Conservation (phyloP, 64 coral and sea anemone genomes). For the Porites lutea region DNA sequence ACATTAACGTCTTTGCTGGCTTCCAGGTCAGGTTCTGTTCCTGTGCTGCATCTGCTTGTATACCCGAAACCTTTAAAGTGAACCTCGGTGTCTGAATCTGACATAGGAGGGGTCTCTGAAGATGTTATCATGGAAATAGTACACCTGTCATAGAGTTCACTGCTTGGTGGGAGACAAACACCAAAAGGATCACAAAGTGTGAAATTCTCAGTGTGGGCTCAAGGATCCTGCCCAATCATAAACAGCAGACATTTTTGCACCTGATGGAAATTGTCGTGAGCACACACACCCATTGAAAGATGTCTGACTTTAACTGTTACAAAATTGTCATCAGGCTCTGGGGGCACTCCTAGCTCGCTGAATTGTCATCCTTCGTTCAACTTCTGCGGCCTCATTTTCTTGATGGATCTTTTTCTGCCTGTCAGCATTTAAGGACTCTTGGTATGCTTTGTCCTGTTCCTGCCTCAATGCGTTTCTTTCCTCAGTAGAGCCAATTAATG, state of each 20-base stretch:
- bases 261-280: constrained; percentile 37
- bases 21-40: background rate
- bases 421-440: constrained; percentile 27
- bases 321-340: constrained; percentile 36
- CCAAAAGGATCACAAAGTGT: constrained; percentile 58
- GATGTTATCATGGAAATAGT: constrained; percentile 51
- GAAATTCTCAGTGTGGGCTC: constrained; percentile 43
- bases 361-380: constrained; percentile 6
- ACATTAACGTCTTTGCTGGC: background rate
- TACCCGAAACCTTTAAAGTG: constrained; percentile 50
- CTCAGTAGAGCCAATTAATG: constrained; percentile 4
- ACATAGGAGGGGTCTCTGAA: constrained; percentile 35
- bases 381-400: constrained; percentile 19
- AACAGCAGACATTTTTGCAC: constrained; percentile 35
- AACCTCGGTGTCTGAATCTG: constrained; percentile 34
- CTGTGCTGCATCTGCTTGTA: constrained; percentile 11
- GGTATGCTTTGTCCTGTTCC: constrained; percentile 13
- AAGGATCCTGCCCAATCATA: constrained; percentile 80
- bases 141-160: constrained; percentile 25
- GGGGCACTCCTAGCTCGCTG: background rate
- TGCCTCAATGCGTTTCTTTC: background rate
- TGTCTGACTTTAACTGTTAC: constrained; percentile 60
- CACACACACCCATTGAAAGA: constrained; percentile 32
- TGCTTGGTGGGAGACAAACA: constrained; percentile 29
- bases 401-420: background rate